Percentiles rank a stretch among this genome's conserved stretches.
Conservation (phyloP, 2,113 vertebrate species). For the Nothocercus julius region DNA sequence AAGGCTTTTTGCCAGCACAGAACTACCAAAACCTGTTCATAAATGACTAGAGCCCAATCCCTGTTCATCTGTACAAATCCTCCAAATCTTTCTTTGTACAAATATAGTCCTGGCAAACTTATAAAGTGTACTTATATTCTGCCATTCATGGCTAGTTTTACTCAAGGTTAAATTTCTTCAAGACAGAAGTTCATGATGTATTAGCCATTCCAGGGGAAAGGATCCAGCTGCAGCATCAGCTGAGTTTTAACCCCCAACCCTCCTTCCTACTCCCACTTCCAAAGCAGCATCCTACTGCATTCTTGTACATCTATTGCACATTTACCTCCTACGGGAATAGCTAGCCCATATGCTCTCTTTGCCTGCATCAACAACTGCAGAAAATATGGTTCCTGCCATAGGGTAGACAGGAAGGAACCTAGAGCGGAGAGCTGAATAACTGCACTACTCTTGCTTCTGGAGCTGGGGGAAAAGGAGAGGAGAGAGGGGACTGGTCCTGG, state of each 20-base stretch:
- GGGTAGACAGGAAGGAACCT: background rate
- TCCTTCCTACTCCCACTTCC: background rate
- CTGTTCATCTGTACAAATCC: background rate
- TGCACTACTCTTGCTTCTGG: background rate
- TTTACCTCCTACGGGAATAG: background rate
- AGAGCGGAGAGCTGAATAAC: background rate
- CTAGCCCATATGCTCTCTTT: background rate
- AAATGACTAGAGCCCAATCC: background rate
- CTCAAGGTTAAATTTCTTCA: background rate
- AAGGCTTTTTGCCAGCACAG: background rate
- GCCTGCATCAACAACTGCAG: background rate
- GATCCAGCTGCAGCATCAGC: background rate
- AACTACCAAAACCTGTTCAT: background rate
- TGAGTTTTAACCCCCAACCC: background rate
- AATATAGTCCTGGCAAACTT: background rate
- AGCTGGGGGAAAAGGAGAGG: background rate
- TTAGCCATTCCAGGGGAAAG: background rate
- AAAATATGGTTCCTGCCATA: background rate
- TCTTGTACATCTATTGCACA: background rate
- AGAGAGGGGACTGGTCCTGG: background rate
- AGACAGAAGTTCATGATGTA: background rate
- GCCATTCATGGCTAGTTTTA: background rate
- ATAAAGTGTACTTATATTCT: background rate
- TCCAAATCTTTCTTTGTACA: background rate
- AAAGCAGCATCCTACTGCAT: background rate